Base-by-base conservation (phyloP, 2,888 invertebrate species). In the Euplexia lucipara region DNA sequence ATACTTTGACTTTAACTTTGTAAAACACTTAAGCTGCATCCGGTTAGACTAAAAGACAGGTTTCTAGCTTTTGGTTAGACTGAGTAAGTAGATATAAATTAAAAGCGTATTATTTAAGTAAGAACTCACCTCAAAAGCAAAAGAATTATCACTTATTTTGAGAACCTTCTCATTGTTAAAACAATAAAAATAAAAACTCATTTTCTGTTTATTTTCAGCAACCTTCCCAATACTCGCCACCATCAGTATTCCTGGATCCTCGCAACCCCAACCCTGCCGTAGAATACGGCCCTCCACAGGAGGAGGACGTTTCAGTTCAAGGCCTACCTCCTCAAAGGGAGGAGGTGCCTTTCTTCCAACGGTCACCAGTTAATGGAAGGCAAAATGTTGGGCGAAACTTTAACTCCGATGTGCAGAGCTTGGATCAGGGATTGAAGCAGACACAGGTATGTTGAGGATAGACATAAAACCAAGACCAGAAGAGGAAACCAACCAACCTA, bases 261-360 rank as follows among this genome's bases (percentile, higher is more conserved):
- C 88, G 93, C 7, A 87, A 84, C 26, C 88, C 88, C n/a, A 59
- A 52, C 18, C 78, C 86, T 0, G 51, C 68, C 30, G 66, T 73
- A 7, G 84, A 84, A 54, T 87, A 88, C 53, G 92, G 90, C 1
- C 74, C 79, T 8, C 85, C 90, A 14, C 56, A 68, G 37, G 90
- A 87, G 44, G 89, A 83, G 26, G 94, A 94, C 59, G 90, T 95
- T 0, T 91, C 93, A 12, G 95, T 95, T 59, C 94, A 93, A 79
- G 95, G 95, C 39, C 73, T 95, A 18, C 95, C 95, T 0, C 86
- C 84, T 0, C 86, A 84, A 32, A 56, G 68, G 34, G 95, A 95
- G 67, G 92, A 91, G 69, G 86, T 82, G 44, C 92, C 91, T 0
- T 89, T 92, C 63, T 95, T 95, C 86, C 90, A 91, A 62, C 75